These are phyloP conservation scores for Cabera pusaria DNA, from an alignment of 2,888 invertebrate genomes.

Conservation along the genomic window DNA sequence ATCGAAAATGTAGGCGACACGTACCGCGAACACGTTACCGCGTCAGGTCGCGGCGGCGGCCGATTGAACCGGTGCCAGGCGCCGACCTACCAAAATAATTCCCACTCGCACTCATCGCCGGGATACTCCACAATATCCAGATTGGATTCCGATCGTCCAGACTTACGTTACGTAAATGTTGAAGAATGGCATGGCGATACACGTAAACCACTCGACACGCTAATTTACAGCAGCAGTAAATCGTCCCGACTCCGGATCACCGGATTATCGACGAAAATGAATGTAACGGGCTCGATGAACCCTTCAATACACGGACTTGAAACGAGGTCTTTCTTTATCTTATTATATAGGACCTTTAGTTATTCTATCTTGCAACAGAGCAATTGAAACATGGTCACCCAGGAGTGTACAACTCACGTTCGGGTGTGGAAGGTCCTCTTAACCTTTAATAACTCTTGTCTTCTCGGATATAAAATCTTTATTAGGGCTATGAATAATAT, in stretches of 20 bases:
- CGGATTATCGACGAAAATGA: neutral
- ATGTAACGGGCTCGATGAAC: neutral
- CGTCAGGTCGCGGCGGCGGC: constrained; percentile 29
- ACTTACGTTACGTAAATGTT: constrained; percentile 27
- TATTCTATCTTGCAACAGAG: constrained; percentile 2
- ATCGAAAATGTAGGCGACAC: constrained; percentile 56
- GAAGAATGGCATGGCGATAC: constrained; percentile 13
- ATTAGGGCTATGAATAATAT: constrained; percentile 42
- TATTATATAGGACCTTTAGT: neutral
- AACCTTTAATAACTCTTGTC: constrained; percentile 29
- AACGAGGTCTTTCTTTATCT: neutral
- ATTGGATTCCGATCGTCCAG: constrained; percentile 40
- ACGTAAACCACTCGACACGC: constrained; percentile 7
- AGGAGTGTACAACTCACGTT: constrained; percentile 7
- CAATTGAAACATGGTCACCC: constrained; percentile 6
- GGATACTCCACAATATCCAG: constrained; percentile 46
- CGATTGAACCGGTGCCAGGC: constrained; percentile 73
- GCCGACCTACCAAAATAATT: constrained; percentile 73
- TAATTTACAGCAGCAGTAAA: constrained; percentile 4
- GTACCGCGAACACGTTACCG: constrained; percentile 46
- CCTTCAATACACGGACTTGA: no score
- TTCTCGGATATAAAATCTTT: constrained; percentile 38
- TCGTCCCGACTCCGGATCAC: neutral
- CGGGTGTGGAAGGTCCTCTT: constrained; percentile 14
- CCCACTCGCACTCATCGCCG: constrained; percentile 57